These are phyloP conservation scores for Drosophila micromelanica DNA, from an alignment of 1,140 invertebrate species.

Conservation along the genomic window DNA sequence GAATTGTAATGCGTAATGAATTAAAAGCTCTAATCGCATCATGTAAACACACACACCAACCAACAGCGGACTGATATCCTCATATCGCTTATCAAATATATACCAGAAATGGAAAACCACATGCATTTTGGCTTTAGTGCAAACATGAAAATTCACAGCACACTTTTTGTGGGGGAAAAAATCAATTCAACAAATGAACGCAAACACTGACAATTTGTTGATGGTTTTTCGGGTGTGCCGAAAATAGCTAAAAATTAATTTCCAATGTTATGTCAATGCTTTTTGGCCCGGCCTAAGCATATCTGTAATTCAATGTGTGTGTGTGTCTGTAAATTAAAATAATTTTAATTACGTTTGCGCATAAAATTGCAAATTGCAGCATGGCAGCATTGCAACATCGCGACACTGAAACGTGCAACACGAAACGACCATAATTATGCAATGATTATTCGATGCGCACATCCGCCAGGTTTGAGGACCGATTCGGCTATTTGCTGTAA, in stretches of 20 bases:
- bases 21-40: conserved; percentile 11
- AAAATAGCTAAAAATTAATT: conserved; percentile 68
- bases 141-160: conserved; percentile 54
- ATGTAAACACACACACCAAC: conserved; percentile 1
- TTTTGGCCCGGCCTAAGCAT: neutral
- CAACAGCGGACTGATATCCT: neutral
- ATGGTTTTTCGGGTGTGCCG: conserved; percentile 56
- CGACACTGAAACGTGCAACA: conserved; percentile 21
- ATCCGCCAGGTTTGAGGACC: conserved; percentile 20
- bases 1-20: conserved; percentile 10
- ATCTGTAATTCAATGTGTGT: neutral
- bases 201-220: conserved; percentile 73
- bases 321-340: conserved; percentile 43
- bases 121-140: conserved; percentile 53
- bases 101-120: conserved; percentile 31
- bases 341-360: conserved; percentile 63
- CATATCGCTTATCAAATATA: conserved; percentile 9
- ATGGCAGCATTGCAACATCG: conserved; percentile 23
- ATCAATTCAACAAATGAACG: conserved; percentile 70
- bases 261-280: conserved; percentile 59
- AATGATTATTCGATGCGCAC: conserved; percentile 38
- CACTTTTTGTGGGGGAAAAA: conserved; percentile 29
- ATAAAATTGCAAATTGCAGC: conserved; percentile 57
- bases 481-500: conserved; percentile 11
- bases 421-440: conserved; percentile 69